Evolutionary conservation across 1,140 invertebrate species (phyloP), one percentile per base, ranked within the genome.

Genomic region (Drosophila suzukii): DNA sequence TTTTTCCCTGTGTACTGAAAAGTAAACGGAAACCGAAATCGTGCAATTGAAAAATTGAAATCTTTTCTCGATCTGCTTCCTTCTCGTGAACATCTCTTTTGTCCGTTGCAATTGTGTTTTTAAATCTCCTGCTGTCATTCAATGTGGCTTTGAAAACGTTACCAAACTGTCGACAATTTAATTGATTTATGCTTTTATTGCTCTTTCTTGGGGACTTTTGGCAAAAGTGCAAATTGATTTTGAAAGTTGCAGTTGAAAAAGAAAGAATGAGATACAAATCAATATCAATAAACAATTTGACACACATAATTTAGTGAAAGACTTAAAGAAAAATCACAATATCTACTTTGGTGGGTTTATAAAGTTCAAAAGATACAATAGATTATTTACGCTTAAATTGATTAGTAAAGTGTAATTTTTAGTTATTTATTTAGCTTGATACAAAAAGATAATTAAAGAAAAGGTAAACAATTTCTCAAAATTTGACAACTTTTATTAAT

Each of bases 81-180:
- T 62, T 60, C 41, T 63, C 55, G 39, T 24, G 41, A 17, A 46
- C 44, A 66, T 67, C 41, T 66, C n/a, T 34, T 79, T 72, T 61
- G 51, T 54, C n/a, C 32, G 27, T 13, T 65, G 56, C 56, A 34
- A 62, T 62, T 70, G 43, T 68, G 34, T 12, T 57, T 49, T 55
- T 20, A 38, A 70, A 67, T 15, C 50, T 55, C 41, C 51, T 15
- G 41, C 39, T 60, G 27, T 12, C 46, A 50, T 49, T 59, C 43
- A 49, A 50, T 32, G 49, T 20, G 49, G 53, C 60, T 50, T 65
- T 70, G 41, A 65, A 65, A 74, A 59, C 63, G 77, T 78, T 81
- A 78, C 78, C 78, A 78, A 85, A 85, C 78, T 79, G 82, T 82
- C 71, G 83, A 82, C 83, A 73, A 66, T 70, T 83, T 83, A 88